Conservation (phyloP, 1,140 invertebrate species). For the Nasonia longicornis region DNA sequence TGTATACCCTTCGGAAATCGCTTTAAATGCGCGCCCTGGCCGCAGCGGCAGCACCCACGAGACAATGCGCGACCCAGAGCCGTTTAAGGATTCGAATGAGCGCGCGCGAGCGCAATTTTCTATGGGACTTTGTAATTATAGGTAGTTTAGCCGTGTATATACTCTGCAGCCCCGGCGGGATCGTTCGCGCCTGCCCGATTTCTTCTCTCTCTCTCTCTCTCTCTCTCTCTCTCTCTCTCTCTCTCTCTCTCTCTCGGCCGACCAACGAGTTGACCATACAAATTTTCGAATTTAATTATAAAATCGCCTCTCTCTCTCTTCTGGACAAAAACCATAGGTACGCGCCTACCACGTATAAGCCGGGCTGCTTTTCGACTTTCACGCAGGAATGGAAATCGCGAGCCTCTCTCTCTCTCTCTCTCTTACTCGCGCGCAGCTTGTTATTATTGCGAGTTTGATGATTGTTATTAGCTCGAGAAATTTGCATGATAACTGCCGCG, state of each 20-base stretch:
- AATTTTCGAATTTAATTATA: slow-evolving; percentile 46
- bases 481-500: slow-evolving; percentile 35
- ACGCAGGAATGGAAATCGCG: slow-evolving; percentile 32
- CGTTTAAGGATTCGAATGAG: slow-evolving; percentile 50
- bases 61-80: slow-evolving; percentile 32
- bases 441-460: slow-evolving; percentile 36
- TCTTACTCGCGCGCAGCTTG: background rate
- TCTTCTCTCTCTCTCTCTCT: slow-evolving; percentile 34
- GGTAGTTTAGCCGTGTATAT: slow-evolving; percentile 43
- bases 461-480: slow-evolving; percentile 35
- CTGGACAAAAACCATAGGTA: background rate
- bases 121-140: slow-evolving; percentile 58
- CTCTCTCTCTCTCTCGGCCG: background rate
- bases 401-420: background rate
- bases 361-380: slow-evolving; percentile 28
- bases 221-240: slow-evolving; percentile 24
- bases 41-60: slow-evolving; percentile 18
- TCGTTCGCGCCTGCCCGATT: slow-evolving; percentile 37
- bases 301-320: slow-evolving; percentile 42
- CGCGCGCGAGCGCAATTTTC: slow-evolving; percentile 53
- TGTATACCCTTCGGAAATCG: slow-evolving; percentile 7
- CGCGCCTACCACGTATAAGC: background rate
- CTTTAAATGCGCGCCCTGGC: slow-evolving; percentile 25
- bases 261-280: slow-evolving; percentile 41
- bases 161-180: slow-evolving; percentile 7